Percentiles rank a stretch among this genome's conserved stretches.
Evolutionary conservation across 2,113 vertebrate genomes (phyloP).

Genomic region (Megalops atlanticus): DNA sequence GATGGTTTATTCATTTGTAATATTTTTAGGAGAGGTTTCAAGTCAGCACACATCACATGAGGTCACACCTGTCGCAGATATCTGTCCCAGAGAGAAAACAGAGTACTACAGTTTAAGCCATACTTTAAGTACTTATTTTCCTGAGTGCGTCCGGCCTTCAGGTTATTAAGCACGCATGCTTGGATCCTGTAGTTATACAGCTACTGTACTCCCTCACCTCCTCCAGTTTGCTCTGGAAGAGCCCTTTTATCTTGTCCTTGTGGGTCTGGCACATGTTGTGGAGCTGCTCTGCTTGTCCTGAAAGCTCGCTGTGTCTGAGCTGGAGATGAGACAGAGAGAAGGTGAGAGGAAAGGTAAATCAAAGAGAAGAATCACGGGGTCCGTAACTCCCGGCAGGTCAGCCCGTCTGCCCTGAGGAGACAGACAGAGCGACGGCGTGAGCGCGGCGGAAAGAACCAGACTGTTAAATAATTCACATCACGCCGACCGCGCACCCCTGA

Average conservation of each 20-base stretch:
- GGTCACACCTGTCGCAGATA: background rate
- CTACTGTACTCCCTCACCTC: slow-evolving; percentile 74
- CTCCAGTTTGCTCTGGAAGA: slow-evolving; percentile 94
- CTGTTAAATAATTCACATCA: background rate
- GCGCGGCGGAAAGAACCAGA: background rate
- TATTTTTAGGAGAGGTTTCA: too few species aligned
- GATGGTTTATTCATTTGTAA: too few species aligned
- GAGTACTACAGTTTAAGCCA: background rate
- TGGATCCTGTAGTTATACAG: background rate
- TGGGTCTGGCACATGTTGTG: slow-evolving; percentile 87
- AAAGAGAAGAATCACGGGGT: background rate
- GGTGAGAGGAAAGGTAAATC: background rate
- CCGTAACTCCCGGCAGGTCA: background rate
- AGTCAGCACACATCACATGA: background rate
- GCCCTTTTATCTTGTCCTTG: slow-evolving; percentile 88
- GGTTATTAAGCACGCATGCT: background rate
- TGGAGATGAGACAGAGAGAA: slow-evolving; percentile 42
- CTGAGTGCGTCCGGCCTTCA: background rate
- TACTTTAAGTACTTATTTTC: background rate
- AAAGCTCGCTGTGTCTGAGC: slow-evolving; percentile 88
- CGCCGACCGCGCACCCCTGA: background rate
- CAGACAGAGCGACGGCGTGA: background rate
- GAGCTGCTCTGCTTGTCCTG: slow-evolving; percentile 87
- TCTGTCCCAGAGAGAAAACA: background rate
- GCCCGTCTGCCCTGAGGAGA: too few species aligned